Base-by-base conservation (phyloP, 2,888 invertebrate species). In the Limnephilus lunatus region DNA sequence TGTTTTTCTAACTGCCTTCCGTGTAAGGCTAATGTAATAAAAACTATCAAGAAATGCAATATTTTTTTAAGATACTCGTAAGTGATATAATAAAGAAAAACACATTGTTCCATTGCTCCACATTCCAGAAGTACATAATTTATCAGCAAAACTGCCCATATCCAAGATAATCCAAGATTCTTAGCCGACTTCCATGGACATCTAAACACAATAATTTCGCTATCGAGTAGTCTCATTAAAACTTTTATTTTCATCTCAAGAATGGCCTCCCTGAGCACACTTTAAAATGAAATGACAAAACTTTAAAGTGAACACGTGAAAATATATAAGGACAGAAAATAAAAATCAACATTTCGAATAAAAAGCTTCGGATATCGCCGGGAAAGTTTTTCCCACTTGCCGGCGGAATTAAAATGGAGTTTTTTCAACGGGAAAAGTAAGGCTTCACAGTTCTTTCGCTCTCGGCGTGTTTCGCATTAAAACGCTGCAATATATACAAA, bases 221-320 rank as follows among this genome's bases (percentile, higher is more conserved):
- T 9, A 68, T 68, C 68, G 68, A 68, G 7, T 25, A 7, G 19
- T 25, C 68, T 19, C 19, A 25, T 68, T 68, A 68, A 68, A 68
- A 7, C 25, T 19, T 19, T 68, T 15, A 68, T 68, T 68, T 68
- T 68, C 68, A 9, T 68, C n/a, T 68, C 25, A 68, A 25, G 68
- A 68, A 68, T 25, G 3, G 9, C 68, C 68, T 68, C 68, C n/a
- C 25, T n/a, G 68, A 68, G 68, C 25, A 31, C 82, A 32, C 39
- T 86, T 30, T 86, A n/a, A 39, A 86, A 39, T 25, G 44, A 44
- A 86, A 86, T 86, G 48, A 44, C 85, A 44, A 86, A 86, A 86
- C 44, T 86, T 86, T 86, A 48, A 86, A 86, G 85, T 86, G 85
- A 86, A 86, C 85, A 86, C 44, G 85, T 86, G 85, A 48, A 86